A percentile compares a stretch with the other conserved stretches of the same genome.
phyloP scores from a whole-genome alignment of 2,113 vertebrate genomes.

The Lophura nycthemera region DNA sequence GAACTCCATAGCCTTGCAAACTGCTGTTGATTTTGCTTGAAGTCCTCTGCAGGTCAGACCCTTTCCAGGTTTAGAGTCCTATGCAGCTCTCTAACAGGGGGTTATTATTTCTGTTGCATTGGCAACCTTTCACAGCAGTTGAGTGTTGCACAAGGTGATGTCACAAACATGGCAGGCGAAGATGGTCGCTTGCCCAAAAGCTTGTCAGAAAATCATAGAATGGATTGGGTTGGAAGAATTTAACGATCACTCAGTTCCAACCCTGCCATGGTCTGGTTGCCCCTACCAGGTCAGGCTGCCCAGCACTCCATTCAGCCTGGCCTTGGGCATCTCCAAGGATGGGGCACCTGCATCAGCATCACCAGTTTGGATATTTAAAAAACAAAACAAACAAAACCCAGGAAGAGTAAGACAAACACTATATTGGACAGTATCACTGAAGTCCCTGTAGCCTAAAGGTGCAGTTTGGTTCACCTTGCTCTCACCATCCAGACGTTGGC shows the following conservation, averaged over 20 bases:
- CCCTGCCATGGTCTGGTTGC: not conserved
- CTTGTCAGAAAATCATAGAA: not conserved
- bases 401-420: not conserved
- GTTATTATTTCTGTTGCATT: not conserved
- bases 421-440: not conserved
- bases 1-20: not conserved
- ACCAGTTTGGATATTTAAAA: not conserved
- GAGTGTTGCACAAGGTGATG: not conserved
- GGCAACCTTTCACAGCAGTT: fast-evolving
- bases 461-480: not conserved
- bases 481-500: fast-evolving
- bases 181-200: not conserved
- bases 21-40: not conserved
- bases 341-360: not conserved
- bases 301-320: no score
- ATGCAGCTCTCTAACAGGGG: fast-evolving
- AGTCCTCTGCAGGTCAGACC: not conserved
- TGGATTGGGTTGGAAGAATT: not conserved
- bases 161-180: not conserved
- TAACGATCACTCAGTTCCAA: no score
- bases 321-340: not conserved
- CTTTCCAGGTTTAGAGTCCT: not conserved
- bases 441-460: not conserved
- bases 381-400: not conserved
- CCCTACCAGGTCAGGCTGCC: not conserved